Percentiles rank a stretch among this genome's conserved stretches.
These are phyloP conservation scores for Caenorhabditis sp. DNA, from an alignment of 2,888 invertebrate genomes.

Conservation along the genomic window DNA sequence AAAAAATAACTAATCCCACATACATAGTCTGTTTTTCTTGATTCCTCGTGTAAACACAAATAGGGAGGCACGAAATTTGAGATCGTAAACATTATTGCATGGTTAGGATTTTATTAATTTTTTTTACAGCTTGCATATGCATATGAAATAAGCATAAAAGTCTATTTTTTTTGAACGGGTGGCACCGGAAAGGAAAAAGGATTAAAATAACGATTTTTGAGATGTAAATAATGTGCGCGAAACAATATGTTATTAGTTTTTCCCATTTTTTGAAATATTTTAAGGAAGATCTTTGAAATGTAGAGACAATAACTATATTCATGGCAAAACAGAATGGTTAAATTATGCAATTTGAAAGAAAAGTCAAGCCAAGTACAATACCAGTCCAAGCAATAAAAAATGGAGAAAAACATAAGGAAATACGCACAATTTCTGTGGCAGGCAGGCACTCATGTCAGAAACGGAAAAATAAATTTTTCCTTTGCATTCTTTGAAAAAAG, in stretches of 20 bases:
- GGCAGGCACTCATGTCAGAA: background rate
- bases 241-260: too few relatives aligned
- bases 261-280: too few relatives aligned
- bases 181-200: background rate
- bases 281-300: too few relatives aligned
- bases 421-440: background rate
- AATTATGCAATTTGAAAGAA: background rate
- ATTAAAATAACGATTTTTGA: background rate
- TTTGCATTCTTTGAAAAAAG: background rate
- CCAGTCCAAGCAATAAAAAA: conserved; percentile 4
- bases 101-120: too few relatives aligned
- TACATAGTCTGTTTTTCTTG: background rate
- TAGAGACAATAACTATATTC: too few relatives aligned
- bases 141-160: too few relatives aligned
- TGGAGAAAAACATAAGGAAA: background rate
- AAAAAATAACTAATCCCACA: background rate
- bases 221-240: too few relatives aligned
- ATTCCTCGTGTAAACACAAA: background rate
- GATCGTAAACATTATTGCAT: background rate
- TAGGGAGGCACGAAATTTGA: background rate
- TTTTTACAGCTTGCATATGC: too few relatives aligned
- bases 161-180: conserved; percentile 10
- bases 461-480: background rate
- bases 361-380: background rate
- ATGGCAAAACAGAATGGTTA: background rate